Evolutionary conservation across 2,797 vertebrate species (phyloP), one percentile per base, ranked within the genome.

Genomic region (Diplodus puntazzo): DNA sequence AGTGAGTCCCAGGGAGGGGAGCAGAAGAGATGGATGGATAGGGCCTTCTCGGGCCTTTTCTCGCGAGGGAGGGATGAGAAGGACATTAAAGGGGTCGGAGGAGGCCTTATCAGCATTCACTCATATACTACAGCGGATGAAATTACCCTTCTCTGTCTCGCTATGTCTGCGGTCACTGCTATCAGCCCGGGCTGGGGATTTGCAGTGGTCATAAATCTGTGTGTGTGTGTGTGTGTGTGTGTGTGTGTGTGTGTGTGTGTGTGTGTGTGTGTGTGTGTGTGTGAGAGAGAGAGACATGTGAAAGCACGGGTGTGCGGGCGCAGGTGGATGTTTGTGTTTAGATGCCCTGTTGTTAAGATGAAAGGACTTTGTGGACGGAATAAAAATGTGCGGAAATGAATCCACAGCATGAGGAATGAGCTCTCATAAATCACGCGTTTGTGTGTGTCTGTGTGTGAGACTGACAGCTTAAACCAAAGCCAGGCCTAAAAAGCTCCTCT

Each of bases 61-160:
- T 65, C 57, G 70, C 61, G 63, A 71, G 68, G 46, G 43, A 34
- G 20, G 14, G 42, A 61, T 11, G 53, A 58, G 53, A 59, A 70
- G 48, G 63, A 46, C 72, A 77, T 72, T 61, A 84, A 83, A 82
- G 48, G 17, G 34, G 57, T 59, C 17, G 13, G 42, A 68, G 60
- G 72, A 69, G 72, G 71, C 69, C 79, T 93, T 90, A 89, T 90
- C 88, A 82, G 88, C 72, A 84, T 91, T 88, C 85, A 80, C 85
- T 89, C 84, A 86, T 76, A 81, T 76, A 81, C 84, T 75, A 76
- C 86, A 82, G 73, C 86, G 86, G 83, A 87, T 89, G 87, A 91
- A 86, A 88, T 91, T 92, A 87, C 85, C 89, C 87, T 85, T 83
- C 89, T 87, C 78, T 88, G 83, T 88, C 89, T 83, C 50, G 43